Evolutionary conservation across 2,113 vertebrate genomes (phyloP).

Genomic region (Ptilonorhynchus violaceus): DNA sequence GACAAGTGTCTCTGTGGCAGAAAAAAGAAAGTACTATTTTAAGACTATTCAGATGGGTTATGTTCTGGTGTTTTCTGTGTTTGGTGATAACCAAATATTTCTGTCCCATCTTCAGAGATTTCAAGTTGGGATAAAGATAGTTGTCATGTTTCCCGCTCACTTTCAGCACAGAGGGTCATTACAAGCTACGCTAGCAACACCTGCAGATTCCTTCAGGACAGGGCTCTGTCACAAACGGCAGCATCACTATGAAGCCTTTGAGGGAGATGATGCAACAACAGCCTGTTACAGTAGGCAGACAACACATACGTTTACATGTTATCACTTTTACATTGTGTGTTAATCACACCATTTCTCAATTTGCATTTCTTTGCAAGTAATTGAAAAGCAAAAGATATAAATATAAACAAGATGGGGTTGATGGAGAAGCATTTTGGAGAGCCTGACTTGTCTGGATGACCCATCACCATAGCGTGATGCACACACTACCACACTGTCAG

Average conservation of each 20-base stretch:
- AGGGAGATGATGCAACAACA: neutral
- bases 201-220: neutral
- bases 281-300: neutral
- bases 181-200: neutral
- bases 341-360: neutral
- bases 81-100: neutral
- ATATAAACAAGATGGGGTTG: neutral
- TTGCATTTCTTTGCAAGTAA: neutral
- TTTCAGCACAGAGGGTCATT: neutral
- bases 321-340: neutral
- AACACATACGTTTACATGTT: neutral
- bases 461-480: neutral
- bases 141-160: fast-evolving
- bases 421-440: neutral
- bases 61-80: neutral
- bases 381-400: neutral
- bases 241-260: neutral
- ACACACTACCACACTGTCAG: neutral
- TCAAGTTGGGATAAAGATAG: neutral
- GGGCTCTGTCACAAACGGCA: neutral
- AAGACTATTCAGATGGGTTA: neutral
- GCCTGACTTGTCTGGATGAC: neutral
- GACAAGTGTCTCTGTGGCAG: conserved; percentile 9
- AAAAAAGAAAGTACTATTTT: neutral
- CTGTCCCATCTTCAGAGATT: neutral